Conservation (phyloP, 2,113 vertebrate genomes). For the Rhegmatorhina hoffmannsi region DNA sequence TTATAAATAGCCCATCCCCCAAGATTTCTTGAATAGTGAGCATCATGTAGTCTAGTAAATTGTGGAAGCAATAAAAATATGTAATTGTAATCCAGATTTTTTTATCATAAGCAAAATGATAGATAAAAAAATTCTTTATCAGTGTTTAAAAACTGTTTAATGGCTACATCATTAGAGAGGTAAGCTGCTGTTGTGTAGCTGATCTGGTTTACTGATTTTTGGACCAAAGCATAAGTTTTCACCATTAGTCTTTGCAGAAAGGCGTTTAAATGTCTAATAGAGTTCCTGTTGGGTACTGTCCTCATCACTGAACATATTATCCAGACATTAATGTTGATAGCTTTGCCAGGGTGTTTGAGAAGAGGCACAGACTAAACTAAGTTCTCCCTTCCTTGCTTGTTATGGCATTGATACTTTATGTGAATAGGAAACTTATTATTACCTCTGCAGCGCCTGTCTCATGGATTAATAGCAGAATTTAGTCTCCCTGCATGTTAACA, state of each 20-base stretch:
- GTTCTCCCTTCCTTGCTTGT: slow-evolving; percentile 22
- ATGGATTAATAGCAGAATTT: slow-evolving; percentile 60
- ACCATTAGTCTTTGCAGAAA: background rate
- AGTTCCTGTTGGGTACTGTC: slow-evolving; percentile 38
- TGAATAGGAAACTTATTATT: slow-evolving; percentile 1
- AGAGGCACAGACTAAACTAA: slow-evolving; percentile 50
- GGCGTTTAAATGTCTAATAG: background rate
- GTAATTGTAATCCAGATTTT: background rate
- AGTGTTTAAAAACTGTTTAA: background rate
- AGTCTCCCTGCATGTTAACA: slow-evolving; percentile 47
- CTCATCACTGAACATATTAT: background rate
- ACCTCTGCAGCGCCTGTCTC: slow-evolving; percentile 17
- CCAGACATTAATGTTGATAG: slow-evolving; percentile 15
- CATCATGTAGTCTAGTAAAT: background rate
- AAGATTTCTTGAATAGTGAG: background rate
- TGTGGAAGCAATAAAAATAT: background rate
- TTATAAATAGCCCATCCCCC: background rate
- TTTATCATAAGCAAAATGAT: background rate
- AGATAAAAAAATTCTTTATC: background rate
- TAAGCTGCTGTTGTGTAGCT: background rate
- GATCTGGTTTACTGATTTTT: background rate
- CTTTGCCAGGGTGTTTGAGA: slow-evolving; percentile 56
- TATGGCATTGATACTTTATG: background rate
- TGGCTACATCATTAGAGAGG: background rate
- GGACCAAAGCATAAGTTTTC: background rate